These are phyloP conservation scores for Eulithis testata DNA, from an alignment of 2,888 invertebrate genomes.

Conservation along the genomic window DNA sequence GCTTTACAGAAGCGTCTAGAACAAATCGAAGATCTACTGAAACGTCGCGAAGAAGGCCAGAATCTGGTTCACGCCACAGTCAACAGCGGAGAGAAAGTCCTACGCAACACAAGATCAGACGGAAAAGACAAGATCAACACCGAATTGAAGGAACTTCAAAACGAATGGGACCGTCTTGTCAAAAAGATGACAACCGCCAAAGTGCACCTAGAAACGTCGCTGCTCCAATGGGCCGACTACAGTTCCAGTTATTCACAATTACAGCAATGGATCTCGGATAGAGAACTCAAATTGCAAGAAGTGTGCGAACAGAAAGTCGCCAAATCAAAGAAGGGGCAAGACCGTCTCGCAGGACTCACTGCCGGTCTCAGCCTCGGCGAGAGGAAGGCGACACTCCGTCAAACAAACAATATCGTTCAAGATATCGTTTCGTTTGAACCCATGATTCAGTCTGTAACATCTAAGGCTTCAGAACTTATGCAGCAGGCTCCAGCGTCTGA, in stretches of 20 bases:
- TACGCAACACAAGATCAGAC: slow-evolving; percentile 94
- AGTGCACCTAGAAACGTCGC: slow-evolving; percentile 94
- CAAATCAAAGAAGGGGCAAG: slow-evolving; percentile 91
- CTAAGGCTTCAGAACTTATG: slow-evolving; percentile 96
- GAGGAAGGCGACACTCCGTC: slow-evolving; percentile 93
- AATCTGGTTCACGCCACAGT: slow-evolving; percentile 93
- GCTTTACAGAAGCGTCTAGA: slow-evolving; percentile 91
- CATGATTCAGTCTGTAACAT: slow-evolving; percentile 97
- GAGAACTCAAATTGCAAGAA: slow-evolving; percentile 96
- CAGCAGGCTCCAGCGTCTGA: slow-evolving; percentile 96
- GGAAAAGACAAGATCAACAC: slow-evolving; percentile 94
- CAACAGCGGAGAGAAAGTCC: slow-evolving; percentile 95
- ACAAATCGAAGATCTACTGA: slow-evolving; percentile 91
- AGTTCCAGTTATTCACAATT: slow-evolving; percentile 96
- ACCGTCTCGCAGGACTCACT: slow-evolving; percentile 87
- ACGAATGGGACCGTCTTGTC: slow-evolving; percentile 95
- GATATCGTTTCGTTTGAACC: slow-evolving; percentile 98
- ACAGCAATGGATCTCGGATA: slow-evolving; percentile 97
- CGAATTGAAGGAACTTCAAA: slow-evolving; percentile 95
- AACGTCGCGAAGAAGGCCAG: slow-evolving; percentile 94
- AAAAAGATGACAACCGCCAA: slow-evolving; percentile 96
- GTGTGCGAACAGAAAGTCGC: slow-evolving; percentile 93
- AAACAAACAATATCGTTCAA: slow-evolving; percentile 97
- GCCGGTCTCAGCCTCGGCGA: slow-evolving; percentile 92
- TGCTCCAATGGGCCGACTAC: slow-evolving; percentile 98